Base-by-base conservation (phyloP, 2,113 vertebrate species). In the Choloepus hoffmanni region DNA sequence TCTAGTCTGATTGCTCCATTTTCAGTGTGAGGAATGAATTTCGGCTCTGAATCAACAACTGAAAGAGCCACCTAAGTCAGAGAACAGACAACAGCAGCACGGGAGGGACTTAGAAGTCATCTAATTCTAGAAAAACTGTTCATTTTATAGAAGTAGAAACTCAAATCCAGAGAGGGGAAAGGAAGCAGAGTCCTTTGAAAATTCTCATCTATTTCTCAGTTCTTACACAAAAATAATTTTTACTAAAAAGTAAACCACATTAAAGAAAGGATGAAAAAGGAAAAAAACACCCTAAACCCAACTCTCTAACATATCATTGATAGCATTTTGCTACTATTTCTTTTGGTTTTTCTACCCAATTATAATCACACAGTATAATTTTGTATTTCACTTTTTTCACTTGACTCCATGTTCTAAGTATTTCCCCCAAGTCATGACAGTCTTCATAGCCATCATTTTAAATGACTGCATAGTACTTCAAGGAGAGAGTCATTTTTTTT, bases 231-330 rank as follows among this genome's bases (percentile, higher is more conserved):
- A 84, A 74, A 50, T 5, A 85, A 74, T 53, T 55, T 94, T 92
- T 91, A 93, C 76, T 92, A 76, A 11, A 92, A 95, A 95, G 86
- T 55, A 95, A 97, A 45, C 79, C 76, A 87, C 50, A 88, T 62
- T 94, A 88, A 4, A 85, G 40, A 84, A 79, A 79, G 23, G 92
- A 72, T n/a, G 18, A 53, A 70, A 88, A 92, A 93, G 36, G 70
- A 87, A 70, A 63, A 92, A 84, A 73, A 4, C 7, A 21, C 33
- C 78, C 21, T 68, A 72, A 50, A 93, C 58, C 53, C 50, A 94
- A 45, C 3, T 88, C 23, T 33, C 43, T 28, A 70, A 72, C 24
- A 74, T 43, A 89, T 18, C 62, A 90, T 21, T 8, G 45, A 84
- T 62, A 43, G 0, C 28, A 83, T 82, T 96, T 85, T 92, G n/a